Conservation (phyloP, 2,888 invertebrate species). For the Erebia aethiops region DNA sequence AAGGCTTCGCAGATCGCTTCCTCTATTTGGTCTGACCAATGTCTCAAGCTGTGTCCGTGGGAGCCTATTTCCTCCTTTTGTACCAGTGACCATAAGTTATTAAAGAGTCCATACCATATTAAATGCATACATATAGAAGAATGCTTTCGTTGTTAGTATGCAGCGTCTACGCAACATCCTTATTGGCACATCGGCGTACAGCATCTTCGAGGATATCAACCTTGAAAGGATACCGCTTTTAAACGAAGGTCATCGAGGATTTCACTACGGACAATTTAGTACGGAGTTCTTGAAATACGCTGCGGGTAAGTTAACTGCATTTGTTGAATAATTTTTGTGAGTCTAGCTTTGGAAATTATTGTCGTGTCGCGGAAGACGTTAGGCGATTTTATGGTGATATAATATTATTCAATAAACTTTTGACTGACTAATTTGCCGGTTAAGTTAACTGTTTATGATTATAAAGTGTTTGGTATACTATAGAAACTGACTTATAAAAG, state of each 20-base stretch:
- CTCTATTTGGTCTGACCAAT: too few species aligned
- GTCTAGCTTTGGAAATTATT: not conserved
- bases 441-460: too few species aligned
- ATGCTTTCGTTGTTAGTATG: conserved; percentile 53
- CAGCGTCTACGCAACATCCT: conserved; percentile 65
- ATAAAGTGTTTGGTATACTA: too few species aligned
- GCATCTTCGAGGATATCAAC: conserved; percentile 84
- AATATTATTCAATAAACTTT: too few species aligned
- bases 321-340: not conserved
- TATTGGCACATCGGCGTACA: conserved; percentile 64
- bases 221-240: conserved; percentile 80
- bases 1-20: too few species aligned
- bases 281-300: conserved; percentile 84
- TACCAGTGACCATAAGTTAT: not conserved
- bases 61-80: too few species aligned
- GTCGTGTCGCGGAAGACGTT: too few species aligned
- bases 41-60: too few species aligned
- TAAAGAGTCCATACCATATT: not conserved
- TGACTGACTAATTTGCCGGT: too few species aligned
- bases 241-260: conserved; percentile 64
- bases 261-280: conserved; percentile 85
- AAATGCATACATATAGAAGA: not conserved
- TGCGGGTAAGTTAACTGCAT: conserved; percentile 59
- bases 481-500: too few species aligned
- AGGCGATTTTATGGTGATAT: too few species aligned